These are phyloP conservation scores for Phalacrocorax pelagicus DNA, from an alignment of 2,113 vertebrate species.

Conservation along the genomic window DNA sequence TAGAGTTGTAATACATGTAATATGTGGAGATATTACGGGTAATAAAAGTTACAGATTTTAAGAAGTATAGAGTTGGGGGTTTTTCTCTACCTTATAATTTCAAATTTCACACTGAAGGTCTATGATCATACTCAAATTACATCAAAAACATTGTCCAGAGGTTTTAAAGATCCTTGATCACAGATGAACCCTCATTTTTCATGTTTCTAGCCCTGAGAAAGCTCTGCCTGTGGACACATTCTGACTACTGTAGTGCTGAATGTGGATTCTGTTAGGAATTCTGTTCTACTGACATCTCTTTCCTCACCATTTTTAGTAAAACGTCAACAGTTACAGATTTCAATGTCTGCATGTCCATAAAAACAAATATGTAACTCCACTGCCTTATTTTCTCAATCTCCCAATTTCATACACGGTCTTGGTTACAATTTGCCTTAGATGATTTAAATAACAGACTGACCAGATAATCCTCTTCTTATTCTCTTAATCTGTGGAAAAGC, in stretches of 20 bases:
- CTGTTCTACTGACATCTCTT: not conserved
- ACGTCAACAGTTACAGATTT: not conserved
- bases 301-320: not conserved
- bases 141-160: not conserved
- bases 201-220: not conserved
- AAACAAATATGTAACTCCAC: not conserved
- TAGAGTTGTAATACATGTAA: not conserved
- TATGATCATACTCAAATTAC: not conserved
- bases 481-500: not conserved
- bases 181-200: not conserved
- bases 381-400: not conserved
- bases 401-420: not conserved
- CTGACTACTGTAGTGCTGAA: not conserved
- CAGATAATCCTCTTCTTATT: not conserved
- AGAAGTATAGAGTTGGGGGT: accelerated
- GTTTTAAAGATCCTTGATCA: not conserved
- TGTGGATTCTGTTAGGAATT: not conserved
- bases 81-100: not conserved
- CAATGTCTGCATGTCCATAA: not conserved
- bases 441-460: not conserved
- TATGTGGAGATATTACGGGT: not conserved
- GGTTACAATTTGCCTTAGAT: not conserved
- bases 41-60: not conserved
- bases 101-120: not conserved
- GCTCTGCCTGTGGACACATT: not conserved